Conservation (phyloP, 1,140 invertebrate genomes). For the Epicauta chinensis region DNA sequence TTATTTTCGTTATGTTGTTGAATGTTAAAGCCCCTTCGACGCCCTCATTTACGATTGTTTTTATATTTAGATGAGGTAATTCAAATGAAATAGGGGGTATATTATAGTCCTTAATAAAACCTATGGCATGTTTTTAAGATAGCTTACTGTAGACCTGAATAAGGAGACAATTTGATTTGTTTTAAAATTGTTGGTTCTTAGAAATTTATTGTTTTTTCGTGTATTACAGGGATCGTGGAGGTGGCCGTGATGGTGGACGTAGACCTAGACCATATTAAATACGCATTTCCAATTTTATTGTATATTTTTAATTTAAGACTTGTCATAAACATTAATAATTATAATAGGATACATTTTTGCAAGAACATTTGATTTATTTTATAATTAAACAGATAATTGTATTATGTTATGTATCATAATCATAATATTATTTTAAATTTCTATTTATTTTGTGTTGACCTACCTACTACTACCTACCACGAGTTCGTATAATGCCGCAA, state of each 20-base stretch:
- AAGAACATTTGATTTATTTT: no score
- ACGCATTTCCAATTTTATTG: constrained; percentile 5
- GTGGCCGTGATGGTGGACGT: constrained; percentile 23
- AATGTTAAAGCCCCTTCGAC: background rate
- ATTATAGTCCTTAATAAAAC: constrained; percentile 32
- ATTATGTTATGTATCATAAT: no score
- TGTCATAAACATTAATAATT: no score
- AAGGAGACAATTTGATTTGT: constrained; percentile 37
- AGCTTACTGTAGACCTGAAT: constrained; percentile 36
- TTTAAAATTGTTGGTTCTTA: background rate
- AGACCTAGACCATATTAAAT: constrained; percentile 30
- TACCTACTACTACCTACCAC: no score
- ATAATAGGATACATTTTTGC: no score
- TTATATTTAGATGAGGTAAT: constrained; percentile 15
- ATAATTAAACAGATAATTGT: no score
- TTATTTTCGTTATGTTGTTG: background rate
- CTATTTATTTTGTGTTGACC: no score
- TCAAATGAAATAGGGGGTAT: constrained; percentile 27
- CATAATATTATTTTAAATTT: no score
- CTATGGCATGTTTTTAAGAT: constrained; percentile 19
- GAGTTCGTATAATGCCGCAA: no score
- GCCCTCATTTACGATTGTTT: constrained; percentile 9
- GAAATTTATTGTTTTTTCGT: background rate
- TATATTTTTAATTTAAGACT: no score
- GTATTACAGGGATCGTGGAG: constrained; percentile 20